These are phyloP conservation scores for Rhinogobio ventralis DNA, from an alignment of 2,797 vertebrate genomes.

Conservation along the genomic window DNA sequence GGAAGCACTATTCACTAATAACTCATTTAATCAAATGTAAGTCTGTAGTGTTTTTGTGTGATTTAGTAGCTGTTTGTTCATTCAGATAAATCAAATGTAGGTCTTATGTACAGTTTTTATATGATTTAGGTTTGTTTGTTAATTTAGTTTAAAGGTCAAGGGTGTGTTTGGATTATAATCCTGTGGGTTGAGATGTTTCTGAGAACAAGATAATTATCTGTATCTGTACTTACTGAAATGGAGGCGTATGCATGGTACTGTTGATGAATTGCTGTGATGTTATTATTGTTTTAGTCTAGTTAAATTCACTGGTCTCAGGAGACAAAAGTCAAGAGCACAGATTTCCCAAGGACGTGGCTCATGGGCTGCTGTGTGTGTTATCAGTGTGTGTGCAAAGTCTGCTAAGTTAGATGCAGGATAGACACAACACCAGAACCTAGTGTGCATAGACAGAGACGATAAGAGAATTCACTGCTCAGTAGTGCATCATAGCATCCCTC, in stretches of 20 bases:
- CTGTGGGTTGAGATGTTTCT: neutral
- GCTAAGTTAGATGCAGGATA: conserved; percentile 28
- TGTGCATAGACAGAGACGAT: conserved; percentile 40
- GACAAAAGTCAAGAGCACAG: conserved; percentile 19
- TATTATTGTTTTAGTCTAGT: conserved; percentile 18
- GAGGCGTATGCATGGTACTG: neutral
- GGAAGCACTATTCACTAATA: neutral
- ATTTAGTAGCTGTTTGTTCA: neutral
- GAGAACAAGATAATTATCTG: neutral
- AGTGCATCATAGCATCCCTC: conserved; percentile 29
- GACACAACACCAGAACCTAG: conserved; percentile 40
- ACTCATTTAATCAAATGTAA: neutral
- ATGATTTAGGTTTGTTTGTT: neutral
- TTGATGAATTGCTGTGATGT: conserved; percentile 20
- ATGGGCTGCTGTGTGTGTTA: neutral
- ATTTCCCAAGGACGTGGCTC: conserved; percentile 13
- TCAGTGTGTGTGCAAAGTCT: conserved; percentile 37
- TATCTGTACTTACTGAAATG: neutral
- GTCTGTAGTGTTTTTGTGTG: neutral
- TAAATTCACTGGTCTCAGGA: neutral
- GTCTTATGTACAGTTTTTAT: neutral
- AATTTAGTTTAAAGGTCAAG: neutral
- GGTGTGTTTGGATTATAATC: neutral
- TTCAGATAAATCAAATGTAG: neutral
- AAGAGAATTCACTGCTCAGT: conserved; percentile 31